A percentile compares a stretch with the other conserved stretches of the same genome.
phyloP scores from a whole-genome alignment of 1,140 invertebrate genomes.

The Microplitis demolitor region DNA sequence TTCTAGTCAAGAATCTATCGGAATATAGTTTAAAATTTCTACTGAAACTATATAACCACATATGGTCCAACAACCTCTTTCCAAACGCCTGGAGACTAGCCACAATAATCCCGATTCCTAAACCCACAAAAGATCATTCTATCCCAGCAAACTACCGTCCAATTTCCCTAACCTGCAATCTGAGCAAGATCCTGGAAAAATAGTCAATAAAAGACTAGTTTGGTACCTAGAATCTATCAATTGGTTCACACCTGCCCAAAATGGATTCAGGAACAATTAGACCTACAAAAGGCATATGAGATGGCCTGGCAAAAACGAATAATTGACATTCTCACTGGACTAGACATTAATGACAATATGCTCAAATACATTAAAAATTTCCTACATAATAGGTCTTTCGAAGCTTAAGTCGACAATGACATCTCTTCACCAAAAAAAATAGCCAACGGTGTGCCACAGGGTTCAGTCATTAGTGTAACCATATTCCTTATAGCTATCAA shows the following conservation, averaged over 20 bases:
- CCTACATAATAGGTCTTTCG: too few relatives aligned
- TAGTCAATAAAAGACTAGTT: slow-evolving; percentile 27
- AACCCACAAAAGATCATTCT: slow-evolving; percentile 40
- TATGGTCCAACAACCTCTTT: slow-evolving; percentile 34
- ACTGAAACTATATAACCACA: slow-evolving; percentile 37
- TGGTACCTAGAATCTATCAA: too few relatives aligned
- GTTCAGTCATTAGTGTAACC: too few relatives aligned
- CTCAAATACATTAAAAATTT: too few relatives aligned
- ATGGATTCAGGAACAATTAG: slow-evolving; percentile 32
- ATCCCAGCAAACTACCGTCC: slow-evolving; percentile 41
- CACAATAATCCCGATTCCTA: slow-evolving; percentile 41
- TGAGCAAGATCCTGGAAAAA: slow-evolving; percentile 46
- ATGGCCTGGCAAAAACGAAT: too few relatives aligned
- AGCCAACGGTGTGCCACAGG: too few relatives aligned
- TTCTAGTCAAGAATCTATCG: slow-evolving; percentile 35
- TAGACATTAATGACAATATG: too few relatives aligned
- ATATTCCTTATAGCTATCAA: slow-evolving; percentile 34
- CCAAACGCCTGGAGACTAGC: slow-evolving; percentile 43
- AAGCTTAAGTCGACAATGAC: too few relatives aligned
- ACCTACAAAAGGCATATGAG: slow-evolving; percentile 17
- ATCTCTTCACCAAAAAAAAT: too few relatives aligned
- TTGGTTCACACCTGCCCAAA: slow-evolving; percentile 25
- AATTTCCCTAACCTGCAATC: slow-evolving; percentile 41
- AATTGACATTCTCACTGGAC: too few relatives aligned
- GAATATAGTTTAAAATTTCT: slow-evolving; percentile 27